These are phyloP conservation scores for Cuniculus paca DNA, from an alignment of 2,797 vertebrate genomes.

Conservation along the genomic window DNA sequence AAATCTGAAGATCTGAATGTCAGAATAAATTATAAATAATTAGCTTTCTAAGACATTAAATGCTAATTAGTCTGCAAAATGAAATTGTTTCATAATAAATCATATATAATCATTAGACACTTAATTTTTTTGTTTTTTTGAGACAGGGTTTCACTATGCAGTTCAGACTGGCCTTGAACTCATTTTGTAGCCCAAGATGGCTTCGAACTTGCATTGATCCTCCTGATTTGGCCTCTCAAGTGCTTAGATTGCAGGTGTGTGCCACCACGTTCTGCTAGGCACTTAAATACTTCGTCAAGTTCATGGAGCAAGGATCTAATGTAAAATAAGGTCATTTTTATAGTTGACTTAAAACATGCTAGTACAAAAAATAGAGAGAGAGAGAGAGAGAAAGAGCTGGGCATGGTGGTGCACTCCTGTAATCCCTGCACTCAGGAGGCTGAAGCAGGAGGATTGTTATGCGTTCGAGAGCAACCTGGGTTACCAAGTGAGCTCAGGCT, in stretches of 20 bases:
- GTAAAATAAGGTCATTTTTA: neutral
- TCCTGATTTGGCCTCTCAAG: neutral
- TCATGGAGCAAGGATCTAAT: conserved; percentile 1
- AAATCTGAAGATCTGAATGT: neutral
- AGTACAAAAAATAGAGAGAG: too few species aligned
- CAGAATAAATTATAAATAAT: conserved; percentile 6
- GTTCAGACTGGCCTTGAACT: too few species aligned
- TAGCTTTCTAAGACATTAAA: conserved; percentile 24
- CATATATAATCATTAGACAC: neutral
- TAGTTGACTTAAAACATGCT: neutral
- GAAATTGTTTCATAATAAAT: conserved; percentile 2
- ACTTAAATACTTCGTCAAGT: conserved; percentile 37
- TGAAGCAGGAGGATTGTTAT: too few species aligned
- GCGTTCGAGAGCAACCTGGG: too few species aligned
- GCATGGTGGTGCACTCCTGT: too few species aligned
- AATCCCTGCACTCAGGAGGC: too few species aligned
- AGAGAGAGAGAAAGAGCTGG: too few species aligned
- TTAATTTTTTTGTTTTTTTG: neutral
- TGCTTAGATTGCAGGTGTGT: neutral
- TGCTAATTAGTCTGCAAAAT: conserved; percentile 33
- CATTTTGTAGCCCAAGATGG: neutral
- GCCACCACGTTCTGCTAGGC: neutral
- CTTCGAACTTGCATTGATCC: neutral
- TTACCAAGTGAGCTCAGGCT: too few species aligned
- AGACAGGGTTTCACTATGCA: neutral